phyloP scores from a whole-genome alignment of 2,113 vertebrate genomes.

The Rattus rattus region DNA sequence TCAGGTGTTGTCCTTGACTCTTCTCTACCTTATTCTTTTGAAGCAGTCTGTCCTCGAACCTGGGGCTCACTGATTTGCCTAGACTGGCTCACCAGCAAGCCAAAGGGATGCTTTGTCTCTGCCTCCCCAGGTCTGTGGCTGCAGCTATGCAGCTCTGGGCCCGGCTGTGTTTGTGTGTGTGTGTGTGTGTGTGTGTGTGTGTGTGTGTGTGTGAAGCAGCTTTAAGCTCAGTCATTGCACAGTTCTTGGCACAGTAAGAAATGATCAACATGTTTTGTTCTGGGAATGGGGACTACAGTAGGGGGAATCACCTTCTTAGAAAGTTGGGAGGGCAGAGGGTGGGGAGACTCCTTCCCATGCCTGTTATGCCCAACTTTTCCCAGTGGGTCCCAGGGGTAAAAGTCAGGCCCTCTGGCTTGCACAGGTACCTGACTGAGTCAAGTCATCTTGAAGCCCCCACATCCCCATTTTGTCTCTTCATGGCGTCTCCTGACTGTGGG shows the following conservation, averaged over 20 bases:
- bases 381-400: neutral
- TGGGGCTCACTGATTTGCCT: neutral
- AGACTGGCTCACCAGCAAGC: neutral
- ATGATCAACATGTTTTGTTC: no score
- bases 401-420: neutral
- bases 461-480: neutral
- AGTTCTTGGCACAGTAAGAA: no score
- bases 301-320: no score
- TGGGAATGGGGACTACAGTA: no score
- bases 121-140: neutral
- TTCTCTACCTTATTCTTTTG: neutral
- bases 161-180: neutral
- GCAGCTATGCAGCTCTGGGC: neutral
- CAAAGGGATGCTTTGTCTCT: neutral
- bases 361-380: no score
- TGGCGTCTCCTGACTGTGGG: neutral
- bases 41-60: neutral
- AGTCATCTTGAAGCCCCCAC: neutral
- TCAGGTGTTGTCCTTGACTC: neutral
- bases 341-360: no score
- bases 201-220: no score
- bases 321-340: no score
- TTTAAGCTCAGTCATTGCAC: no score
- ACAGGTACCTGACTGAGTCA: neutral
- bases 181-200: no score